Evolutionary conservation across 2,113 vertebrate species (phyloP), one percentile per base, ranked within the genome.

Genomic region (Cynoglossus semilaevis): DNA sequence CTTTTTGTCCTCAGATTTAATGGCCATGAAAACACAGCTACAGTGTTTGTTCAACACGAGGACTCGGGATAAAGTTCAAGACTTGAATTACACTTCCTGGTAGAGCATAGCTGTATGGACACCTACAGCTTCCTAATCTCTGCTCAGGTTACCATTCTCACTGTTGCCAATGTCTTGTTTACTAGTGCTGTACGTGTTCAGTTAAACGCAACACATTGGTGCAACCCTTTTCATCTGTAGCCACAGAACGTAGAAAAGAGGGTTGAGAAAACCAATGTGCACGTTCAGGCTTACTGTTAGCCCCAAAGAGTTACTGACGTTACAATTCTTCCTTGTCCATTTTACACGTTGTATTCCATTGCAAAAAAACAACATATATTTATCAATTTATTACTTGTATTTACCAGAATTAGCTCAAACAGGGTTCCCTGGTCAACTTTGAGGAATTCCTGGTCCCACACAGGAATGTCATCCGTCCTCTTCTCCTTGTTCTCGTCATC

Each of bases 401-500:
- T 84, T 86, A 99, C 96, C 95, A 99, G 89, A 83, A 99, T 99
- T 62, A 99, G 96, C 72, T 99, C 96, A 87, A 99, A 99, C 60
- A 99, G 92, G 13, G 97, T 99, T 81, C 97, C 97, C 79, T 99
- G 97, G 90, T 99, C 97, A 81, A 99, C 97, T 92, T 99, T 99
- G 70, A 99, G 94, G 85, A 99, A 99, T 86, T 99, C 97, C 84
- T 99, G 97, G 88, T 99, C 96, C 96, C 97, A 99, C 51, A 99
- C 97, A 43, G 97, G 97, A 82, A 99, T 99, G 85, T 99, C 97
- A 74, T 99, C 96, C 36, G 97, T 99, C 86, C 96, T 93, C 76
- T 99, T 99, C 69, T 99, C 97, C 88, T 99, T 99, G 90, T 99
- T 99, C 84, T 99, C 96, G 69, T 99, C 97, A 29, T 99, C 97